Base-by-base conservation (phyloP, 2,888 invertebrate species). In the Epistrophella euchroma region DNA sequence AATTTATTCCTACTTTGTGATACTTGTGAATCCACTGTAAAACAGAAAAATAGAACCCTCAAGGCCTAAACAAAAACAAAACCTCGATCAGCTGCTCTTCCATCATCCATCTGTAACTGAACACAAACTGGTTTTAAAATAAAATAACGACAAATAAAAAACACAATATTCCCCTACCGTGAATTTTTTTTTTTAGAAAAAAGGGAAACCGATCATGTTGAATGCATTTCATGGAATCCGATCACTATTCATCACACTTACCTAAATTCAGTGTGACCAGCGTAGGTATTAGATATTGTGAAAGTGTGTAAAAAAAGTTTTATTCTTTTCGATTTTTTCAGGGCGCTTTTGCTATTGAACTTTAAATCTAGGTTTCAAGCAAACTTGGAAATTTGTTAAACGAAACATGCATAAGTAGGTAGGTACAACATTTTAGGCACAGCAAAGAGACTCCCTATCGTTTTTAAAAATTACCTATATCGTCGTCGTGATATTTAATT, bases 1-100 rank as follows among this genome's bases (percentile, higher is more conserved):
- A 43, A 43, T 43, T 15, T n/a, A n/a, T 43, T 43, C 45, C 45
- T 17, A 17, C 5, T 17, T 45, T 10, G n/a, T 3, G 6, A 13
- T 52, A 25, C 35, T n/a, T 40, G 22, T 50, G 28, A 32, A 25
- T 52, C 60, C 13, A 64, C 64, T 43, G 28, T 43, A 5, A n/a
- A 28, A 15, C 43, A 5, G n/a, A 43, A 45, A 37, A 64, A 64
- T 22, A 43, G 7, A 66, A 17, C 72, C 66, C 66, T 58, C 40
- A 72, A 68, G 68, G 68, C 40, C 47, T 71, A 25, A 47, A 83
- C 68, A 78, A 62, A 83, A 70, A 74, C 74, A 79, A 80, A 74
- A 70, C 79, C 74, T 35, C 60, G 83, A 84, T 84, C 83, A 84
- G 79, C 83, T 84, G 83, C 83, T 84, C 64, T 74, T 56, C 45